Evolutionary conservation across 2,113 vertebrate genomes (phyloP).

Genomic region (Halichoerus grypus): DNA sequence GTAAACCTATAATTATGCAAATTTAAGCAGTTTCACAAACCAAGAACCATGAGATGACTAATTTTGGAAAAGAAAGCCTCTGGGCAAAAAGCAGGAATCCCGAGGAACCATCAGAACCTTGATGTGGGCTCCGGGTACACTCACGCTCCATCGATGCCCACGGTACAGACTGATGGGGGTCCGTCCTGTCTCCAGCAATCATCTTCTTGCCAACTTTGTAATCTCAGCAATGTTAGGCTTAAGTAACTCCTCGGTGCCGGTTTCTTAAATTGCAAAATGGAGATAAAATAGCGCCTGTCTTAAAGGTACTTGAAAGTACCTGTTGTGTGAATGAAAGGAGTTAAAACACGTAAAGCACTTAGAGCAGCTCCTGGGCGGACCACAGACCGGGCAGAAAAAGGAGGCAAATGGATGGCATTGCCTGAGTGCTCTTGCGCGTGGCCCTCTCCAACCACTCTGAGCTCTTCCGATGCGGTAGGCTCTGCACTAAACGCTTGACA

Average conservation of each 20-base stretch:
- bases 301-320: background rate
- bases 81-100: background rate
- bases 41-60: background rate
- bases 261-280: constrained; percentile 35
- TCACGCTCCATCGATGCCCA: background rate
- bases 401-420: background rate
- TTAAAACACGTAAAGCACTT: background rate
- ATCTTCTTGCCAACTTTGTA: background rate
- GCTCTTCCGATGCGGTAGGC: background rate
- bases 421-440: background rate
- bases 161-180: background rate
- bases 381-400: background rate
- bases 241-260: background rate
- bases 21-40: background rate
- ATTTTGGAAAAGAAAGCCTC: constrained; percentile 1
- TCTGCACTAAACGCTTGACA: background rate
- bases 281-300: background rate
- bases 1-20: background rate
- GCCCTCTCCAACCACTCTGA: background rate
- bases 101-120: background rate
- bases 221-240: background rate
- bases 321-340: background rate
- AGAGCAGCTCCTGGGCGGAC: background rate
- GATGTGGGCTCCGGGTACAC: background rate
- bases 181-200: background rate